These are phyloP conservation scores for Psilopsiagon aurifrons DNA, from an alignment of 2,113 vertebrate species.

Conservation along the genomic window DNA sequence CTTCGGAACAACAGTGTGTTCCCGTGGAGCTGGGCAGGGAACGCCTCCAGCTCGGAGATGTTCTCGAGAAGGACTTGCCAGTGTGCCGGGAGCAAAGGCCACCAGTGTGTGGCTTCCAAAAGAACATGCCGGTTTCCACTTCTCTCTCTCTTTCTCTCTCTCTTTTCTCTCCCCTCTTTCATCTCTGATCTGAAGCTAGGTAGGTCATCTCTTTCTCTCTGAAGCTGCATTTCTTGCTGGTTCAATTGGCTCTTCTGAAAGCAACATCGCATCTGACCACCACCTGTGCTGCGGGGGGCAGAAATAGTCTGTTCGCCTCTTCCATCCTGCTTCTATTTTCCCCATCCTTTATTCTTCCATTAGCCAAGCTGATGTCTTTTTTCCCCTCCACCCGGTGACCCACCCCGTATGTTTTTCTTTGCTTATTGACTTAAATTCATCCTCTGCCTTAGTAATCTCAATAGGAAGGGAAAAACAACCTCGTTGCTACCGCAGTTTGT, in stretches of 20 bases:
- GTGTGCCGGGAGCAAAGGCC: background rate
- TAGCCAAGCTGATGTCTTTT: background rate
- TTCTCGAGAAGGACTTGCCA: background rate
- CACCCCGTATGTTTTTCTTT: background rate
- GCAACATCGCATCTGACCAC: background rate
- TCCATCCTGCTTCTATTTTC: background rate
- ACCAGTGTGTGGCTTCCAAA: background rate
- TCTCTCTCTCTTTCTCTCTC: background rate
- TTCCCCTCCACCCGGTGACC: fast-evolving
- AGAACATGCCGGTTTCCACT: background rate
- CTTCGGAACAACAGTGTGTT: background rate
- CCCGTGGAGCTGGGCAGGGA: background rate
- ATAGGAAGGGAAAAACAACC: background rate
- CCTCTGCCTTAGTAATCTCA: background rate
- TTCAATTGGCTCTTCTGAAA: background rate
- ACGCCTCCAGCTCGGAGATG: background rate
- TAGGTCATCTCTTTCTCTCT: background rate
- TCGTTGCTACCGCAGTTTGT: too few species aligned
- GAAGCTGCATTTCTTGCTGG: background rate
- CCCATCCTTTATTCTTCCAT: background rate
- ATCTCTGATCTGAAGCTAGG: background rate
- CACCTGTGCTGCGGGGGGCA: background rate
- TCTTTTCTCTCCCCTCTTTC: background rate
- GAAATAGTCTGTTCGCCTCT: background rate
- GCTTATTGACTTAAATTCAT: background rate